phyloP scores from a whole-genome alignment of 2,113 vertebrate species.

The Perca flavescens region DNA sequence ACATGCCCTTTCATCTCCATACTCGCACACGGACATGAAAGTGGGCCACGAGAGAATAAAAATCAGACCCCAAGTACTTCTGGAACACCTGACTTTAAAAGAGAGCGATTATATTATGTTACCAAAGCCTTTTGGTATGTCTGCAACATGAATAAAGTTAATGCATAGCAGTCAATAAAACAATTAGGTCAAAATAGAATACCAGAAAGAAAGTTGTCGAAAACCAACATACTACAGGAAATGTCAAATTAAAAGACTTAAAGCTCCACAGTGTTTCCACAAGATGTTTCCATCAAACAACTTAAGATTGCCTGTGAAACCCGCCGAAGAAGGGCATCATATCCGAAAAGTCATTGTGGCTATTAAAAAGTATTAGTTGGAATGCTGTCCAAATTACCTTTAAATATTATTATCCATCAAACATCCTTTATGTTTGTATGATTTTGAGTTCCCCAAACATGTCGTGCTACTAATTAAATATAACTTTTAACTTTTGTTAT shows the following conservation, averaged over 20 bases:
- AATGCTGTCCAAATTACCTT: too few relatives aligned
- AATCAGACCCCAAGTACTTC: background rate
- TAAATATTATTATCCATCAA: too few relatives aligned
- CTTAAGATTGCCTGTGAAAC: too few relatives aligned
- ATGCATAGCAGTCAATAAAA: background rate
- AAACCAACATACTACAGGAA: background rate
- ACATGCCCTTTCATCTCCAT: background rate
- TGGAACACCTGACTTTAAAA: constrained; percentile 9
- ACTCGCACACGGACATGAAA: background rate
- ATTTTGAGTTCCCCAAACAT: background rate
- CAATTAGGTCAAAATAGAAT: background rate
- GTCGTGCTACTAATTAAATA: background rate
- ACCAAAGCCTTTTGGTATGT: background rate
- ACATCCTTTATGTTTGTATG: background rate
- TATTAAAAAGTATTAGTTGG: too few relatives aligned
- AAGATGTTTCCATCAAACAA: background rate
- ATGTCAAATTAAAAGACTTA: background rate
- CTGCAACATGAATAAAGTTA: background rate
- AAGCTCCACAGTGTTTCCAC: background rate
- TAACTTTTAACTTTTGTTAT: background rate
- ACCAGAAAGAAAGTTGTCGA: background rate
- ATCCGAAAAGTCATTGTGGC: too few relatives aligned
- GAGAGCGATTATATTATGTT: background rate
- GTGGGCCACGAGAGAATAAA: constrained; percentile 20
- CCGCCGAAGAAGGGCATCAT: too few relatives aligned